phyloP scores from a whole-genome alignment of 2,113 vertebrate genomes.

The Halichoerus grypus region DNA sequence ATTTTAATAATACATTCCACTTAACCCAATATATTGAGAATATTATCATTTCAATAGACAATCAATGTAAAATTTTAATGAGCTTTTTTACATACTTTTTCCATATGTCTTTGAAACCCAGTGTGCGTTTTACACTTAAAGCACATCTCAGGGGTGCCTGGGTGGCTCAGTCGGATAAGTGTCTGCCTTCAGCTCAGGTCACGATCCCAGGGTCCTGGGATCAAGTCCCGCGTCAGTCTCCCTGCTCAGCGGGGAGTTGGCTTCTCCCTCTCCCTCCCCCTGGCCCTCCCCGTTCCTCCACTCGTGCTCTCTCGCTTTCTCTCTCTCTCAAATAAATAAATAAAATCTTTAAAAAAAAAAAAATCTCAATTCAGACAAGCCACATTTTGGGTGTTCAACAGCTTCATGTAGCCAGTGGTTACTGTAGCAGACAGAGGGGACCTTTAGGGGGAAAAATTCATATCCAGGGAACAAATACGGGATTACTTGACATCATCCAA shows the following conservation, averaged over 20 bases:
- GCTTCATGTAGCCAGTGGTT: not conserved
- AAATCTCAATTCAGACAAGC: not conserved
- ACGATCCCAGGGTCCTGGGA: too few relatives aligned
- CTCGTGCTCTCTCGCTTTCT: not conserved
- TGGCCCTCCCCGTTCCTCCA: not conserved
- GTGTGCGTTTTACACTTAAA: not conserved
- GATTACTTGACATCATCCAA: not conserved
- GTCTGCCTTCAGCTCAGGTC: not conserved
- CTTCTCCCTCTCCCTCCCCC: not conserved
- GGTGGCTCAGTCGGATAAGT: not conserved
- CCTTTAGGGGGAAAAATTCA: not conserved
- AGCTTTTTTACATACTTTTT: not conserved
- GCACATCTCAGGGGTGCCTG: not conserved
- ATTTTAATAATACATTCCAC: not conserved
- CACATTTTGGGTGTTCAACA: not conserved
- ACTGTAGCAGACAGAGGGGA: not conserved
- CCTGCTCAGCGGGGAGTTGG: not conserved
- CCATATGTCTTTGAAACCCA: not conserved
- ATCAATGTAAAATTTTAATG: slow-evolving; percentile 10
- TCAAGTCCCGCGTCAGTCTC: not conserved
- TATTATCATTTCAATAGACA: not conserved
- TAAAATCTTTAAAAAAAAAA: not conserved
- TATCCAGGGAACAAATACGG: not conserved
- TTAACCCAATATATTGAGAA: not conserved
- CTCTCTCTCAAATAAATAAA: not conserved